These are phyloP conservation scores for Patella ulyssiponensis DNA, from an alignment of 2,888 invertebrate genomes.

Conservation along the genomic window DNA sequence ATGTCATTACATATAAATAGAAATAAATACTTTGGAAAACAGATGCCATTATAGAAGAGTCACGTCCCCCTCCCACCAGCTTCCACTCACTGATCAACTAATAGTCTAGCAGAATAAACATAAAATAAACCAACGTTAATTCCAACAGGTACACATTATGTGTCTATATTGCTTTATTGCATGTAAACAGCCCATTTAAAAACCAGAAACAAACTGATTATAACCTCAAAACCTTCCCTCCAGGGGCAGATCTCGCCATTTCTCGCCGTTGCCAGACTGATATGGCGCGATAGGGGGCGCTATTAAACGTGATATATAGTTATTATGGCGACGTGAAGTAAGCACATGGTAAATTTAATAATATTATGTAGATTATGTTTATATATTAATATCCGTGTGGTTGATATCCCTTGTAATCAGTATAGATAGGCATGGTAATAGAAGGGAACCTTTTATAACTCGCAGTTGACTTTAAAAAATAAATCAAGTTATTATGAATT, in stretches of 20 bases:
- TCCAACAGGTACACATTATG: too few relatives aligned
- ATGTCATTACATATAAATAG: too few relatives aligned
- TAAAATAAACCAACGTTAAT: too few relatives aligned
- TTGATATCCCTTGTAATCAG: neutral
- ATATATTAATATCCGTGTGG: constrained; percentile 3
- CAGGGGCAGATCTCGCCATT: constrained; percentile 1
- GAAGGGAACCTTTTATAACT: too few relatives aligned
- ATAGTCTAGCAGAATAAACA: too few relatives aligned
- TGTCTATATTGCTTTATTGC: neutral
- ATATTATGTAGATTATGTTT: neutral
- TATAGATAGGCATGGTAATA: neutral
- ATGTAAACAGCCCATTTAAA: constrained; percentile 9
- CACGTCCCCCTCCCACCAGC: too few relatives aligned
- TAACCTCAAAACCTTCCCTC: neutral
- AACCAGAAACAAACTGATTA: constrained; percentile 2
- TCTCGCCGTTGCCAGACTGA: constrained; percentile 11
- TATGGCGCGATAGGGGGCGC: neutral
- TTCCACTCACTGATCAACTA: too few relatives aligned
- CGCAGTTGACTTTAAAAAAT: too few relatives aligned
- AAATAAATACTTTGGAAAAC: too few relatives aligned
- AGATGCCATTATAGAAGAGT: too few relatives aligned
- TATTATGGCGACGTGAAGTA: constrained; percentile 9
- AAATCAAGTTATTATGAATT: too few relatives aligned
- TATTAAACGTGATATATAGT: constrained; percentile 12
- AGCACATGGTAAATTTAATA: neutral